Percentiles rank a stretch among this genome's conserved stretches.
Evolutionary conservation across 2,888 invertebrate genomes (phyloP).

Genomic region (Ptilodon capucinus): DNA sequence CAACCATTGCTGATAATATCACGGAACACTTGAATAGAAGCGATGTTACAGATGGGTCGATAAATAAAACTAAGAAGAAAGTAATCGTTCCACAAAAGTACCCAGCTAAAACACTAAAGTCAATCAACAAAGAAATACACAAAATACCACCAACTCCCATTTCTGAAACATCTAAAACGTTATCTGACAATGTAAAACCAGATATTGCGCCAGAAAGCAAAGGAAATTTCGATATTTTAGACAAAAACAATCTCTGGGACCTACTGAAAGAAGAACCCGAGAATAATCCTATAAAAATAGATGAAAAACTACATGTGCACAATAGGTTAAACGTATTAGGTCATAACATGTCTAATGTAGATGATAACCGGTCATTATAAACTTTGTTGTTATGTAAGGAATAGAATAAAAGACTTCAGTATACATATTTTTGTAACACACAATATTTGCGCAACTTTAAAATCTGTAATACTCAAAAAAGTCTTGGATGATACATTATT

Average conservation of each 20-base stretch:
- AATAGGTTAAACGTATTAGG: conserved; percentile 59
- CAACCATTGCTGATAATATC: conserved; percentile 33
- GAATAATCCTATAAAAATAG: conserved; percentile 56
- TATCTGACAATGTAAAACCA: conserved; percentile 51
- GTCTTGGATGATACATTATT: background rate
- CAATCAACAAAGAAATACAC: conserved; percentile 79
- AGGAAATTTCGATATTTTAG: conserved; percentile 81
- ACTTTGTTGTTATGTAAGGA: conserved; percentile 75
- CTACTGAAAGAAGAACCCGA: conserved; percentile 82
- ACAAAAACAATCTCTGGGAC: conserved; percentile 84
- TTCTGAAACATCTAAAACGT: conserved; percentile 74
- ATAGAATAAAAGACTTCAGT: conserved; percentile 76
- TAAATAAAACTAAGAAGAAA: conserved; percentile 60
- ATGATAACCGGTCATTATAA: conserved; percentile 74
- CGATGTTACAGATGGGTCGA: conserved; percentile 33
- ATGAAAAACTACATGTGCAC: conserved; percentile 60
- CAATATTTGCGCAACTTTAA: conserved; percentile 37
- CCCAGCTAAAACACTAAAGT: conserved; percentile 61
- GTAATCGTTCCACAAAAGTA: conserved; percentile 43
- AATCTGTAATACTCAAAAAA: conserved; percentile 21
- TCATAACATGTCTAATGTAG: conserved; percentile 52
- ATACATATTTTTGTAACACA: conserved; percentile 78
- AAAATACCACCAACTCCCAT: conserved; percentile 73
- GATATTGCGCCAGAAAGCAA: conserved; percentile 76
- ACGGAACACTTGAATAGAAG: conserved; percentile 34